Percentiles rank a stretch among this genome's conserved stretches.
Conservation (phyloP, 2,888 invertebrate genomes). For the Hedya salicella region DNA sequence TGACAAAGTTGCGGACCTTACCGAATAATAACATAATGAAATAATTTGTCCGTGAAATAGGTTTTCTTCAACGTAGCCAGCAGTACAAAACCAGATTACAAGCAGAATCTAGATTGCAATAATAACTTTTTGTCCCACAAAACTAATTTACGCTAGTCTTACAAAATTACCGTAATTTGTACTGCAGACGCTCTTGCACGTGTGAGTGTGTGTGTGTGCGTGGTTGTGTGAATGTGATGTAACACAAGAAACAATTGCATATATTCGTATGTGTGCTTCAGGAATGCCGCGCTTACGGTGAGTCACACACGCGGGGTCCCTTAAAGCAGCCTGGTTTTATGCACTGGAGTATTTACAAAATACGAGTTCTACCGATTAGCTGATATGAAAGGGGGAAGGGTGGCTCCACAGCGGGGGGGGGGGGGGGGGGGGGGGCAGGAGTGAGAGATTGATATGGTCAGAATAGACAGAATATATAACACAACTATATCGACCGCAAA, state of each 20-base stretch:
- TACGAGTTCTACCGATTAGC: no score
- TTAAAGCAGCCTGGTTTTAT: constrained; percentile 11
- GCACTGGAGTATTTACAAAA: not conserved
- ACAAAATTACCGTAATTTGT: constrained; percentile 22
- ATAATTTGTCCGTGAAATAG: not conserved
- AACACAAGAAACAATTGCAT: constrained; percentile 15
- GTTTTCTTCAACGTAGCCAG: constrained; percentile 4
- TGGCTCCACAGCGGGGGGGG: no score
- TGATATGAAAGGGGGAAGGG: no score
- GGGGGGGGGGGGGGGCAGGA: no score
- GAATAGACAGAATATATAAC: no score
- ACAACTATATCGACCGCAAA: no score
- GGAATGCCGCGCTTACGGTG: constrained; percentile 11
- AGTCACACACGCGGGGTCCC: constrained; percentile 28
- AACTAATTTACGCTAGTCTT: constrained; percentile 9
- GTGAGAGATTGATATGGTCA: no score
- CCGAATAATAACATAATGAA: not conserved
- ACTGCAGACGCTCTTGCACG: constrained; percentile 5
- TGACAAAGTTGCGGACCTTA: no score
- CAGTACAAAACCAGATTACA: not conserved
- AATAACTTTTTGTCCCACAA: constrained; percentile 8
- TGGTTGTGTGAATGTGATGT: constrained; percentile 29
- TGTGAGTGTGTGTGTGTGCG: not conserved
- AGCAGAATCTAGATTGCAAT: constrained; percentile 1
- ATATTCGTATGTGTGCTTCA: constrained; percentile 26